Evolutionary conservation across 1,140 invertebrate genomes (phyloP), one percentile per base, ranked within the genome.

Genomic region (Armadillidium nasatum): DNA sequence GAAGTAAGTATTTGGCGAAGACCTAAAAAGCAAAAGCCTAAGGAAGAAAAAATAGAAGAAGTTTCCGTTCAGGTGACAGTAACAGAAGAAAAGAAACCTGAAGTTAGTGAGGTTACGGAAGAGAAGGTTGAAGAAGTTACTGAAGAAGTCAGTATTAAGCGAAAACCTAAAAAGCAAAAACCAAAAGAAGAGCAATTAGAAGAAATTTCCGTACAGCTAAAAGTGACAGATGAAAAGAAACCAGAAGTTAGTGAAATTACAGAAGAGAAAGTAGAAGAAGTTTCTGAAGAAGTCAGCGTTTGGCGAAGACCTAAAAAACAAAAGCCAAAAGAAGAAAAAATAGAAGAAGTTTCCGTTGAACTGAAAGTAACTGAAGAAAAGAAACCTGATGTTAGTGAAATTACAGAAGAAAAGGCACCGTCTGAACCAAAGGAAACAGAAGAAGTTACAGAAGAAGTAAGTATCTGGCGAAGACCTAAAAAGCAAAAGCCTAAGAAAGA

Each of bases 1-100:
- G 84, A 84, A 21, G 74, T 85, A 21, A 82, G 83, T 4, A 15
- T 54, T 76, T 83, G 85, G 72, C 84, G 86, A 68, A 86, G 84
- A 67, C 85, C 86, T 81, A 33, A 33, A 33, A 33, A 33, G 6
- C 33, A 33, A 33, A 33, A 33, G 33, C 33, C 33, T 6, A 33
- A 33, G 6, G 33, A 33, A 33, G 33, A 33, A 33, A 1, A 77
- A 44, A 76, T 78, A 13, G 73, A 76, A 76, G 79, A 80, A 60
- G 71, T 69, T 76, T 75, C 23, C 21, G 68, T 76, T 23, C 66
- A 67, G 43, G 67, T 44, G 13, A 78, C 76, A 74, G 73, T 45
- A 33, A 67, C 54, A 11, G 66, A 69, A 45, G 75, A 77, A 43
- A 73, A 80, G 68, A 80, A 82, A 73, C 19, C 67, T 44, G 46